These are phyloP conservation scores for Abrostola tripartita DNA, from an alignment of 2,888 invertebrate species.

Conservation along the genomic window DNA sequence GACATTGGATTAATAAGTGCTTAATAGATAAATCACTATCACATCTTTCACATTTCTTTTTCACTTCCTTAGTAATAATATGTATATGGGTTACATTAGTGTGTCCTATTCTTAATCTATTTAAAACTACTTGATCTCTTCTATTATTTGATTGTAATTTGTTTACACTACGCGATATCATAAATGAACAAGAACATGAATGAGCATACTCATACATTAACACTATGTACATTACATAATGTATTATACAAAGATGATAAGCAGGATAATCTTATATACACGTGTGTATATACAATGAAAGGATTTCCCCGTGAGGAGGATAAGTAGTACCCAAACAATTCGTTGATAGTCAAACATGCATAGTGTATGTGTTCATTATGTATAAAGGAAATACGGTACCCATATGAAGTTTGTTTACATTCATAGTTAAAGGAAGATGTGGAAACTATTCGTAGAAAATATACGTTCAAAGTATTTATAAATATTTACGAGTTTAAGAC, in stretches of 20 bases:
- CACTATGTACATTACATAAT: not conserved
- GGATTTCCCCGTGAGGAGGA: constrained; percentile 45
- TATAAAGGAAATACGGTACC: constrained; percentile 22
- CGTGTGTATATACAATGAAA: constrained; percentile 10
- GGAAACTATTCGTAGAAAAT: constrained; percentile 27
- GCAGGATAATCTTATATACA: constrained; percentile 17
- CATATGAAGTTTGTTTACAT: constrained; percentile 4
- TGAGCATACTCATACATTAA: constrained; percentile 1
- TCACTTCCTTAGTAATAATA: too few relatives aligned
- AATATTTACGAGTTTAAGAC: constrained; percentile 21
- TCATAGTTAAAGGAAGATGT: constrained; percentile 7
- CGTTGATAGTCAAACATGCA: constrained; percentile 2
- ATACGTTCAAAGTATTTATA: constrained; percentile 11
- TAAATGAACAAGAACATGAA: constrained; percentile 5
- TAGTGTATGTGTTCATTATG: not conserved
- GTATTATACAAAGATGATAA: constrained; percentile 1
- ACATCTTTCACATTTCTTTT: too few relatives aligned
- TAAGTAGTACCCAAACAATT: constrained; percentile 16
- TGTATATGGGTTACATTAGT: too few relatives aligned
- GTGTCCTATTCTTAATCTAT: too few relatives aligned
- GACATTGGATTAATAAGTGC: too few relatives aligned
- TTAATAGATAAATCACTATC: too few relatives aligned
- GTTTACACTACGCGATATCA: constrained; percentile 5
- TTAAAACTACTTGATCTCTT: too few relatives aligned
- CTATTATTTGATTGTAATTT: too few relatives aligned